Base-by-base conservation (phyloP, 2,797 vertebrate genomes). In the Pterois miles region DNA sequence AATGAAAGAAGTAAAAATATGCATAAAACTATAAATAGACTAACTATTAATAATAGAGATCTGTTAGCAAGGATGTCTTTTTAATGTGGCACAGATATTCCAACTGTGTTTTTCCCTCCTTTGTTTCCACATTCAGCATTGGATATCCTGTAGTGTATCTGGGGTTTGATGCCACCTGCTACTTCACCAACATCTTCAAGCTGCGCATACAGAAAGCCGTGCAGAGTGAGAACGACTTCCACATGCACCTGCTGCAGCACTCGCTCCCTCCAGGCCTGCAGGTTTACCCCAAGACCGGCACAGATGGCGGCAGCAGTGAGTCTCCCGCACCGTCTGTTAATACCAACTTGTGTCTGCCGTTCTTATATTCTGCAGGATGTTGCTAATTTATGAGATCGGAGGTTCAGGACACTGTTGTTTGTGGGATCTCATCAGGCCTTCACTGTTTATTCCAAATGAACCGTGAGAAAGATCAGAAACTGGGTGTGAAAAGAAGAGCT, bases 81-180 rank as follows among this genome's bases (percentile, higher is more conserved):
- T 27, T 18, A 23, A 57, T 25, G 36, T 69, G 36, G 3, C 29
- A 27, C 59, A 33, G 22, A 34, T 52, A 23, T 60, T 33, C 58
- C 63, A 5, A 78, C 43, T 48, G 3, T 54, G 23, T 74, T 34
- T 56, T 31, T 6, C 54, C 65, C 65, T n/a, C 25, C 9, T 71
- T 22, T 83, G 31, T 82, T 0, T 65, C 64, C 31, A 2, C 46
- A 8, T 76, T 57, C 85, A 96, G 96, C 85, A 96, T 96, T 53
- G 96, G 96, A 52, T 96, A 96, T 86, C 96, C 96, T 27, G 91
- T 96, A 0, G 96, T 96, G 33, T 96, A 96, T 79, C 88, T 96
- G 84, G 96, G 96, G 46, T 96, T 96, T 75, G 95, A 96, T 80
- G 95, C 94, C 84, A 96, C 96, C 74, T 96, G 96, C 89, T 96